Evolutionary conservation across 2,888 invertebrate genomes (phyloP), one percentile per base, ranked within the genome.

Genomic region (Cephus sareptanus): DNA sequence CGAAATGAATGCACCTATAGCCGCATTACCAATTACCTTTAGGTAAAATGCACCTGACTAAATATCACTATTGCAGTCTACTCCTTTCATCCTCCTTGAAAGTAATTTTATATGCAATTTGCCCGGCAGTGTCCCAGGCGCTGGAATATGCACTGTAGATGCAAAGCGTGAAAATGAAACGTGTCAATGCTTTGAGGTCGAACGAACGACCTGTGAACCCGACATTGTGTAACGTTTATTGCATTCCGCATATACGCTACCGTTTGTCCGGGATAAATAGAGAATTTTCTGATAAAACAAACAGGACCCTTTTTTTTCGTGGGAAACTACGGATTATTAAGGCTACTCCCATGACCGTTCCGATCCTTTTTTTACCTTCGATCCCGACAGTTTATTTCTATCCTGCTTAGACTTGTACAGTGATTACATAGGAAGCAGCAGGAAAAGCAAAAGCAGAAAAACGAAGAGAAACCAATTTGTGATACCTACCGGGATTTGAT

Each of bases 141-240:
- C 23, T 23, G 23, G 23, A 23, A 23, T 56, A 23, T 56, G 56
- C 23, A 23, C 56, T 56, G 23, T 56, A 56, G 23, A 56, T 23
- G 56, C 23, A 56, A 56, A 9, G 56, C 23, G 56, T 56, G 9
- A 34, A 30, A 35, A 75, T 69, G n/a, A 34, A 37, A 40, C 31
- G 37, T 35, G 35, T 74, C 75, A 77, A 77, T 82, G 75, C 78
- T 82, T 75, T 81, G 75, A 69, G 76, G 78, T 79, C 76, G 78
- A 79, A 77, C 76, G 77, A 83, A 84, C 79, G 79, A 77, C 76
- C 79, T 77, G 79, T 74, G 70, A 78, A 84, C 74, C 40, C 68
- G 75, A 34, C 31, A 15, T 69, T 71, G 71, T 69, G 78, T 79
- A 81, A 71, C 81, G 76, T 84, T 81, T 81, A 84, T 82, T 81